These are phyloP conservation scores for Tetragonula carbonaria DNA, from an alignment of 2,888 invertebrate genomes.

Conservation along the genomic window DNA sequence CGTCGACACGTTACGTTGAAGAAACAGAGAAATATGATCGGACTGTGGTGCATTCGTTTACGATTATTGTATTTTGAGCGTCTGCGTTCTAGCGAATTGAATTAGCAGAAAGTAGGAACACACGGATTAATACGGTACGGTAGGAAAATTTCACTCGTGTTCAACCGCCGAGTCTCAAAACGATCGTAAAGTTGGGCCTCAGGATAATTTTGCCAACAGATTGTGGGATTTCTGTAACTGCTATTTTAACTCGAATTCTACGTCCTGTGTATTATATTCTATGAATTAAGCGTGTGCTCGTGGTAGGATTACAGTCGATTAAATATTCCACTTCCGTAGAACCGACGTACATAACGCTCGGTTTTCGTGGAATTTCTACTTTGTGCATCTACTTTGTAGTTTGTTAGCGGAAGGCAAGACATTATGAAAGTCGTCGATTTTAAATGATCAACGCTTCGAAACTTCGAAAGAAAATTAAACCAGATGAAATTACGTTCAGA, in stretches of 20 bases:
- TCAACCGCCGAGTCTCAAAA: background rate
- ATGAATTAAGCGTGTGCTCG: background rate
- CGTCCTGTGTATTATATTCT: background rate
- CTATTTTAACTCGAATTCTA: slow-evolving; percentile 2
- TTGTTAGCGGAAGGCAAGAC: fast-evolving
- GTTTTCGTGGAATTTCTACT: background rate
- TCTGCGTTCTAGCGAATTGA: background rate
- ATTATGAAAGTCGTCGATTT: background rate
- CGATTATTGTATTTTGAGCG: background rate
- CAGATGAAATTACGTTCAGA: no score
- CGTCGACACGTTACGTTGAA: no score
- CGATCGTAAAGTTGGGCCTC: background rate
- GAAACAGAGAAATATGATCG: no score
- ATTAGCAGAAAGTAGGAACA: background rate
- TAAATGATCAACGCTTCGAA: no score
- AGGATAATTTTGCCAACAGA: background rate
- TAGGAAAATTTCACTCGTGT: background rate
- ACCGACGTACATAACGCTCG: background rate
- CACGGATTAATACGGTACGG: background rate
- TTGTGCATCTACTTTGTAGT: background rate
- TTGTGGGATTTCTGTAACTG: slow-evolving; percentile 4
- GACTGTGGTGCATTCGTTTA: background rate
- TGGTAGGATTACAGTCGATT: background rate
- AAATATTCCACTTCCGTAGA: background rate
- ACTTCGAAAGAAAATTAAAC: no score